Base-by-base conservation (phyloP, 2,888 invertebrate species). In the Pasiphila rectangulata region DNA sequence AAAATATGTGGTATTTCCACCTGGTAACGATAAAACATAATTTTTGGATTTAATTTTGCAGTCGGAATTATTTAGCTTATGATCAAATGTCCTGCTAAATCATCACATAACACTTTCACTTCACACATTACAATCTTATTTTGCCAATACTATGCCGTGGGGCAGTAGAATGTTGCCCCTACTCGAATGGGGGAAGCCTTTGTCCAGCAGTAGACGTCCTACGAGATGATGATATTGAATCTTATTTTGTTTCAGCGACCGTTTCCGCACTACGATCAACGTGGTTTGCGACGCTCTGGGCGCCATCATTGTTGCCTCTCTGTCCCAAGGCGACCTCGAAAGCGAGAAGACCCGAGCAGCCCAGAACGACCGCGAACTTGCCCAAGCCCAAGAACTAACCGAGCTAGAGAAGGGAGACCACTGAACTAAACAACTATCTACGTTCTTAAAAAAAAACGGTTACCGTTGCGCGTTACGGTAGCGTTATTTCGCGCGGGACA, bases 271-370 rank as follows among this genome's bases (percentile, higher is more conserved):
- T 70, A 93, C 96, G 69, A 92, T 98, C 66, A 99, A 99, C 82
- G 98, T 99, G 20, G 93, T 98, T 79, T 98, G 98, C 64, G 98
- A 99, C 79, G 95, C 97, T 6, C 84, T 98, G 49, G 98, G 98
- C 27, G 97, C 98, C 30, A 96, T 95, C 46, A 93, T 99, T 41
- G 97, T 99, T 19, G 93, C 95, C 67, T 92, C 95, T 60, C 89
- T 97, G 55, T 96, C 96, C 47, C 92, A 92, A 69, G 91, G 92
- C 6, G 96, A 97, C 69, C 88, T 81, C 37, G 87, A 83, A 30
- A 83, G 81, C 32, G 87, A 83, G 32, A 87, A 82, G 58, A 72
- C 67, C 57, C 85, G 79, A 45, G 59, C 70, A 68, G 21, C 63
- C 35, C 83, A 80, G 67, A 90, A 73, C 83, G 87, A 86, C 10